Conservation (phyloP, 2,113 vertebrate genomes). For the Alouatta palliata region DNA sequence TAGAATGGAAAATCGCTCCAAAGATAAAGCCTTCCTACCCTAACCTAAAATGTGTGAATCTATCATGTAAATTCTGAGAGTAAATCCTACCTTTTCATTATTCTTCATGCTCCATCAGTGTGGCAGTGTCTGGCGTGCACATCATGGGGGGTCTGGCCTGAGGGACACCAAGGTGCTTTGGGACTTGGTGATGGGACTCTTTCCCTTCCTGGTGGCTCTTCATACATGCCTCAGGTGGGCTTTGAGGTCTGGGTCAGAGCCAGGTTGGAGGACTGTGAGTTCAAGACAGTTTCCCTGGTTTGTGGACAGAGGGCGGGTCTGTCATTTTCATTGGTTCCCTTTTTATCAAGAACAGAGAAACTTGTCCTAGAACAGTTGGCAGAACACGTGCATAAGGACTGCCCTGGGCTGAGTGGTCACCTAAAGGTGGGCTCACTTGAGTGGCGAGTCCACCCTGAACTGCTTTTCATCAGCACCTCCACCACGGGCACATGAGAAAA, state of each 20-base stretch:
- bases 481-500: neutral
- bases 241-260: neutral
- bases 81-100: neutral
- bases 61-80: neutral
- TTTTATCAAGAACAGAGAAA: neutral
- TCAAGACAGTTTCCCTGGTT: neutral
- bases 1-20: neutral
- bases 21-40: neutral
- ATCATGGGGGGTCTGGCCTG: neutral
- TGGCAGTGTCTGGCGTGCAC: neutral
- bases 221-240: neutral
- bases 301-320: neutral
- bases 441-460: neutral
- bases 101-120: neutral
- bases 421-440: neutral
- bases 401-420: neutral
- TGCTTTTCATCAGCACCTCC: neutral
- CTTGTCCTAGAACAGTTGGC: neutral
- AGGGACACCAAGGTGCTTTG: neutral
- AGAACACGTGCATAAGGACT: fast-evolving
- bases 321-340: neutral
- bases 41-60: neutral
- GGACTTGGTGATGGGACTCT: constrained; percentile 6
- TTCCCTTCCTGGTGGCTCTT: neutral
- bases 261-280: neutral